Percentiles rank a stretch among this genome's conserved stretches.
These are phyloP conservation scores for Drosophila tsacasi DNA, from an alignment of 1,140 invertebrate genomes.

Conservation along the genomic window DNA sequence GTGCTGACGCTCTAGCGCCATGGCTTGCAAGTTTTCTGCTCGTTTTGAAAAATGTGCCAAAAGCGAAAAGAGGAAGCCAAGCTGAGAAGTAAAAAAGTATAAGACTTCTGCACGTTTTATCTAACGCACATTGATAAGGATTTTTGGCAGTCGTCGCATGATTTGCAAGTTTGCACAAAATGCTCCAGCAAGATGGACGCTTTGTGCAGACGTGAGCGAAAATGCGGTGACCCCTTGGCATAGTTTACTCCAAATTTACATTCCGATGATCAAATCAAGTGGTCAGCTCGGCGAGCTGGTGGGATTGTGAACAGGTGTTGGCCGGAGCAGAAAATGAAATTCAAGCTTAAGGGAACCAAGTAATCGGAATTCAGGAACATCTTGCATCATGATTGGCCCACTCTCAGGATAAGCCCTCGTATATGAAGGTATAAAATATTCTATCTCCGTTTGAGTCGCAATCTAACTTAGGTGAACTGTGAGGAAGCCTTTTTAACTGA, in stretches of 20 bases:
- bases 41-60: slow-evolving; percentile 59
- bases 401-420: neutral
- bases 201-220: slow-evolving; percentile 68
- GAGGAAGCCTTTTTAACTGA: neutral
- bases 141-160: slow-evolving; percentile 78
- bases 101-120: slow-evolving; percentile 71
- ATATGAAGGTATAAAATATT: too few relatives aligned
- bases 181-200: slow-evolving; percentile 40
- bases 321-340: slow-evolving; percentile 9
- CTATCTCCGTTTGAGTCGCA: neutral
- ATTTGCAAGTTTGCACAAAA: slow-evolving; percentile 82
- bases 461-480: neutral
- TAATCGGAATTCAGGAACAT: neutral
- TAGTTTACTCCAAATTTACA: slow-evolving; percentile 43
- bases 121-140: slow-evolving; percentile 81
- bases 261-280: slow-evolving; percentile 38
- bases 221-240: slow-evolving; percentile 43
- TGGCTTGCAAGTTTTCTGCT: slow-evolving; percentile 64
- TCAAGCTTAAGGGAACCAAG: neutral
- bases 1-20: slow-evolving; percentile 54
- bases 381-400: slow-evolving; percentile 1
- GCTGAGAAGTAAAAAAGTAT: slow-evolving; percentile 12
- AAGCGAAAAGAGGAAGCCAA: slow-evolving; percentile 14
- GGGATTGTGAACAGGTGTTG: slow-evolving; percentile 44
- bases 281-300: slow-evolving; percentile 12